phyloP scores from a whole-genome alignment of 2,113 vertebrate species.

The Cygnus atratus region DNA sequence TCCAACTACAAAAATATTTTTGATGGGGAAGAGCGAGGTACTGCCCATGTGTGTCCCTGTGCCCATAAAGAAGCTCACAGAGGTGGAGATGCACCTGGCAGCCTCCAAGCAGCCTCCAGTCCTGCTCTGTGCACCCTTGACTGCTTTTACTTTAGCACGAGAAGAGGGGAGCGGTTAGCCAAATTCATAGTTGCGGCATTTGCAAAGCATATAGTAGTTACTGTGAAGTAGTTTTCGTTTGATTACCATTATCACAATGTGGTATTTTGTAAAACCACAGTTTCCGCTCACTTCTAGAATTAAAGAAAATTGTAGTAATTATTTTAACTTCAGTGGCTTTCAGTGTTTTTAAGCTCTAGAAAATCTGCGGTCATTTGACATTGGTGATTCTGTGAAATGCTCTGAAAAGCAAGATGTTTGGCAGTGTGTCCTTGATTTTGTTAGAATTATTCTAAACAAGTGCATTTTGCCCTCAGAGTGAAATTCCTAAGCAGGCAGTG shows the following conservation, averaged over 20 bases:
- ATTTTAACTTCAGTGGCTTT: not conserved
- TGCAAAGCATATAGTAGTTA: not conserved
- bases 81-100: not conserved
- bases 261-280: not conserved
- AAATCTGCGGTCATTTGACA: not conserved
- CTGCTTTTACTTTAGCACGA: not conserved
- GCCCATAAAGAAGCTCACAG: not conserved
- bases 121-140: not conserved
- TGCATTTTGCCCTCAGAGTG: not conserved
- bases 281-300: constrained; percentile 3
- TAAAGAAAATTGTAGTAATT: constrained; percentile 1
- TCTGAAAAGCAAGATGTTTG: not conserved
- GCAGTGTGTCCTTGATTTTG: not conserved
- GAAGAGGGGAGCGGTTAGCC: not conserved
- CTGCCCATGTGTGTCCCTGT: not conserved
- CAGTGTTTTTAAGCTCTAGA: not conserved
- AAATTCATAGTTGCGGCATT: not conserved
- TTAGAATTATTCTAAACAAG: not conserved
- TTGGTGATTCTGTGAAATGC: not conserved
- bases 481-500: not conserved
- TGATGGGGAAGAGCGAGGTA: fast-evolving
- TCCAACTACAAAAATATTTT: not conserved
- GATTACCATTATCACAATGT: not conserved
- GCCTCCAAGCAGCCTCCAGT: not conserved
- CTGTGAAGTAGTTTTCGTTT: not conserved